Conservation (phyloP, 2,797 vertebrate genomes). For the Ispidina lecontei region DNA sequence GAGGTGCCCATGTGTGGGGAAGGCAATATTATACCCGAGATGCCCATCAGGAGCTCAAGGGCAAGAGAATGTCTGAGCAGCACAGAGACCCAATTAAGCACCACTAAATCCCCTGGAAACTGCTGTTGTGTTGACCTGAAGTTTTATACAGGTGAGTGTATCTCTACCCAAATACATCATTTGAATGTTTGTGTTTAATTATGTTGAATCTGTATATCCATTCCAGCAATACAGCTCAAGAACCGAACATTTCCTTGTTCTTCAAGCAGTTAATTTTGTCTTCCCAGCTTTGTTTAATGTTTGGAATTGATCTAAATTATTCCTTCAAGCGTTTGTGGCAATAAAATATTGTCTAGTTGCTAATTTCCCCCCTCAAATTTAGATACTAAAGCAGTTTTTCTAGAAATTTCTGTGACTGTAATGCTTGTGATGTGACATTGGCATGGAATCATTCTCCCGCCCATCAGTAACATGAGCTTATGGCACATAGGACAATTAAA, state of each 20-base stretch:
- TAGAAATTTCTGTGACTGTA: neutral
- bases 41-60: neutral
- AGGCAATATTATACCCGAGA: neutral
- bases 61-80: fast-evolving
- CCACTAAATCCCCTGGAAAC: neutral
- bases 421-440: fast-evolving
- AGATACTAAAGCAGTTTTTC: neutral
- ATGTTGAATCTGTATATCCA: neutral
- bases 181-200: neutral
- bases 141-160: neutral
- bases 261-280: neutral
- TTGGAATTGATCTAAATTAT: neutral
- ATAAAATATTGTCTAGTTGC: neutral
- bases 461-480: neutral
- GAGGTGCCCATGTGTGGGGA: neutral
- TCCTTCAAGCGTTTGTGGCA: neutral
- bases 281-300: neutral
- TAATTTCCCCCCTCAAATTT: neutral
- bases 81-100: fast-evolving
- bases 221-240: neutral
- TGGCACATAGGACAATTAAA: neutral
- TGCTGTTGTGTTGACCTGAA: neutral
- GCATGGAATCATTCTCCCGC: neutral
- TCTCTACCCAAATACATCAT: neutral
- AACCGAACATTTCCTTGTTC: neutral